These are phyloP conservation scores for Pogonophryne albipinna DNA, from an alignment of 2,797 vertebrate species.

Conservation along the genomic window DNA sequence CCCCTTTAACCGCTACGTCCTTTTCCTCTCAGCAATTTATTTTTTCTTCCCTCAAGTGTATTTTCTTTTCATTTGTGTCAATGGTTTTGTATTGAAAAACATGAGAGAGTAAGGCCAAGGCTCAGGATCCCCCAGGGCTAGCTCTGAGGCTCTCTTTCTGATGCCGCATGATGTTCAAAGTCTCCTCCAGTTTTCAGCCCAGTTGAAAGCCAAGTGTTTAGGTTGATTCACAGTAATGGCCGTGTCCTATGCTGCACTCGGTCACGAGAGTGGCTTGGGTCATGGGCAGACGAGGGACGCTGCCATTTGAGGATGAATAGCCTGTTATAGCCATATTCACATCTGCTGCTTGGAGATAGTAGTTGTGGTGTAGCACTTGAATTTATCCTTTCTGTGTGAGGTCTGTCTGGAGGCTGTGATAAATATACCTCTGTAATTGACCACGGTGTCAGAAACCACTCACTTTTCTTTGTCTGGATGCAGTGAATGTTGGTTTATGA, in stretches of 20 bases:
- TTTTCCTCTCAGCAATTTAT: conserved; percentile 39
- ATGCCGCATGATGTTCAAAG: conserved; percentile 70
- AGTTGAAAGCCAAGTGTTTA: conserved; percentile 71
- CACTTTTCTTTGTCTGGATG: conserved; percentile 63
- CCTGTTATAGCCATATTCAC: conserved; percentile 48
- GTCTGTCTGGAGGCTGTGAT: conserved; percentile 62
- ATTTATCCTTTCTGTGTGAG: conserved; percentile 40
- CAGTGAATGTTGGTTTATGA: conserved; percentile 47
- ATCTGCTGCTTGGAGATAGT: conserved; percentile 63
- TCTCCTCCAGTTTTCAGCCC: conserved; percentile 54
- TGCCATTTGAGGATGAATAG: conserved; percentile 47
- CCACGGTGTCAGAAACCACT: conserved; percentile 66
- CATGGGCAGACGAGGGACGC: conserved; percentile 18
- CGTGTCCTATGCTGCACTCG: conserved; percentile 50
- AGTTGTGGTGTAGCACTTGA: conserved; percentile 21
- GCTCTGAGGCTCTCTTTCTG: conserved; percentile 58
- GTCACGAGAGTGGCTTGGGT: conserved; percentile 47
- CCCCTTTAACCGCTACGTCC: conserved; percentile 48
- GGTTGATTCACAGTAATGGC: conserved; percentile 64
- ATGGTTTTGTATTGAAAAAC: conserved; percentile 75
- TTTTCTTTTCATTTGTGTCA: conserved; percentile 74
- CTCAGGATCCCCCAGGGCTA: conserved; percentile 54
- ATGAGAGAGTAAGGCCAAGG: conserved; percentile 62
- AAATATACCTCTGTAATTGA: conserved; percentile 69
- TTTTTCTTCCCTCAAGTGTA: conserved; percentile 48